phyloP scores from a whole-genome alignment of 2,797 vertebrate genomes.

The Halcyon badia region DNA sequence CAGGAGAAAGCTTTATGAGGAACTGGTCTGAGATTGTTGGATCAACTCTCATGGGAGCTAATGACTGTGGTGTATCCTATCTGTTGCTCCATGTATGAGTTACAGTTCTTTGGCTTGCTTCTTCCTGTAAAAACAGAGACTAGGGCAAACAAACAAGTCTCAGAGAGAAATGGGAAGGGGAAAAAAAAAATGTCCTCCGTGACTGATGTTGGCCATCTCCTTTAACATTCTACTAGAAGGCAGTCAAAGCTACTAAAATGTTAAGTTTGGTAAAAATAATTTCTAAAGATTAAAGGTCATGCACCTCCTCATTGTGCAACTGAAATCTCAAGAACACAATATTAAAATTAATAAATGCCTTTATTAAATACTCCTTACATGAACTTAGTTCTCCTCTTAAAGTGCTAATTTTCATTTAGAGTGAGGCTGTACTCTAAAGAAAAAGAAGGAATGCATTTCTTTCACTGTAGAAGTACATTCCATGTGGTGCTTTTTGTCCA shows the following conservation, averaged over 20 bases:
- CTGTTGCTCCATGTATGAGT: not conserved
- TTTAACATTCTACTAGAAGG: not conserved
- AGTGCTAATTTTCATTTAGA: not conserved
- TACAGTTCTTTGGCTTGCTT: not conserved
- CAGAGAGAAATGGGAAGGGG: not conserved
- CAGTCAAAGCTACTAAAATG: not conserved
- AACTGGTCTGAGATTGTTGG: not conserved
- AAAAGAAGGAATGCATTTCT: not conserved
- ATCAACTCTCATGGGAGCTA: not conserved
- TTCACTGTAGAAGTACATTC: not conserved
- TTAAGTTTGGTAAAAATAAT: not conserved
- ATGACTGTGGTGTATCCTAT: not conserved
- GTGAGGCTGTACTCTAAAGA: not conserved
- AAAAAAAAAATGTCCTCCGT: not conserved
- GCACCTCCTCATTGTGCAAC: not conserved
- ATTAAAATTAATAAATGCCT: not conserved
- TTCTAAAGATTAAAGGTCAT: not conserved
- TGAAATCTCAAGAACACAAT: not conserved
- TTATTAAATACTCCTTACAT: not conserved
- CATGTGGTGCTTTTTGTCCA: not conserved
- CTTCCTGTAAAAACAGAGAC: not conserved
- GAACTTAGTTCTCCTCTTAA: not conserved
- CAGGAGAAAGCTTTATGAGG: not conserved
- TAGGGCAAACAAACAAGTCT: not conserved
- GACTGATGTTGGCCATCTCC: not conserved